Evolutionary conservation across 2,888 invertebrate species (phyloP).

Genomic region (Agrochola circellaris): DNA sequence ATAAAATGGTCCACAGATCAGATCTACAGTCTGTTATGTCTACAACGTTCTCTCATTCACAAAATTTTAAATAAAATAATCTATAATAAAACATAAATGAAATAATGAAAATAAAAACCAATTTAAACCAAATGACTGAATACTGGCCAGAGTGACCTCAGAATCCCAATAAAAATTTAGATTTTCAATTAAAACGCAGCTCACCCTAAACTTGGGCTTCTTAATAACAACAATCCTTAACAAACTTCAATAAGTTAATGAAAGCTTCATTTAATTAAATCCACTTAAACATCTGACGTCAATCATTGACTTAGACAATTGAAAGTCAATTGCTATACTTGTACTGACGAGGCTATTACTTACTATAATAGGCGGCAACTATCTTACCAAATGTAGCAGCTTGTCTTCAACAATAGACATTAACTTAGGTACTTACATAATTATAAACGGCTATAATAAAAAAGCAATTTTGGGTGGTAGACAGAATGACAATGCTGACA

Average conservation of each 20-base stretch:
- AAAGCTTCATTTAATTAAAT: slow-evolving; percentile 31
- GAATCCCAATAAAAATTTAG: no score
- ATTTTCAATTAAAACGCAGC: no score
- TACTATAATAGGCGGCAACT: not conserved
- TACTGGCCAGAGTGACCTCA: no score
- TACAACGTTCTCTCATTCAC: no score
- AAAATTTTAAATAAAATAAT: no score
- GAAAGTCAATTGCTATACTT: slow-evolving; percentile 32
- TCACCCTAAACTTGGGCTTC: not conserved
- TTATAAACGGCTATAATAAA: not conserved
- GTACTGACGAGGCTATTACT: slow-evolving; percentile 2
- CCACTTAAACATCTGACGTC: slow-evolving; percentile 32
- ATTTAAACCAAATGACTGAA: no score
- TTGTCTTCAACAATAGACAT: not conserved
- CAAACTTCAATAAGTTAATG: slow-evolving; percentile 25
- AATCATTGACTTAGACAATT: slow-evolving; percentile 29
- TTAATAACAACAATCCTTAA: not conserved
- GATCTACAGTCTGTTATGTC: no score
- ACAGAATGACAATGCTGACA: no score
- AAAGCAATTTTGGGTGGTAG: no score
- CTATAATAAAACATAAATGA: no score
- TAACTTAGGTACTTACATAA: not conserved
- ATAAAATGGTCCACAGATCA: no score
- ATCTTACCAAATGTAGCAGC: not conserved
- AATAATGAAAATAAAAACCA: no score